phyloP scores from a whole-genome alignment of 2,797 vertebrate genomes.

The Pipistrellus pygmaeus region DNA sequence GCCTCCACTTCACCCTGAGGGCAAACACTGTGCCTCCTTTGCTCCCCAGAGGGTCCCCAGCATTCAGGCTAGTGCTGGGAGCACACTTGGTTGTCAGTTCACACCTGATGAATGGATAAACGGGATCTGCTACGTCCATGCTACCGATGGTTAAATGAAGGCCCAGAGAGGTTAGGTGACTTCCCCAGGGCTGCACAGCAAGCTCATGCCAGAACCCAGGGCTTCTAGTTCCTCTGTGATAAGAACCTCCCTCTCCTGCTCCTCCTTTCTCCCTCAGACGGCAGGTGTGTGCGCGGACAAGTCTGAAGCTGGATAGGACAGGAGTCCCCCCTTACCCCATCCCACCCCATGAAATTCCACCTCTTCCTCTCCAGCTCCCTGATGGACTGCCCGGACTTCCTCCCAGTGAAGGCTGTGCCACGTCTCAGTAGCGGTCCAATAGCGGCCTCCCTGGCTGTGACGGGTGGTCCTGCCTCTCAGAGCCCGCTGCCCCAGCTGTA shows the following conservation, averaged over 20 bases:
- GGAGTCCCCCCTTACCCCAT: too few species aligned
- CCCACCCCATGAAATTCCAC: neutral
- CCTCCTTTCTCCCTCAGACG: neutral
- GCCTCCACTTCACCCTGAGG: neutral
- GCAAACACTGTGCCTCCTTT: neutral
- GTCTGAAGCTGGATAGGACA: neutral
- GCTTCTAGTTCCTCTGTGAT: neutral
- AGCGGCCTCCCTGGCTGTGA: neutral
- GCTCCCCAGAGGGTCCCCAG: neutral
- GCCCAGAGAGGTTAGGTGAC: neutral
- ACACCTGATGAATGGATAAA: neutral
- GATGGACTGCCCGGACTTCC: neutral
- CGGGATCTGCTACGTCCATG: neutral
- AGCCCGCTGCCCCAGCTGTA: neutral
- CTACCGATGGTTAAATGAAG: neutral
- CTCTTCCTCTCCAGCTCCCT: neutral
- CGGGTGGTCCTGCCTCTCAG: neutral
- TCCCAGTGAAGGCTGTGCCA: neutral
- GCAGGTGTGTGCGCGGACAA: neutral
- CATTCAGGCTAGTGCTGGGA: neutral
- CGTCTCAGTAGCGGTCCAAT: accelerated
- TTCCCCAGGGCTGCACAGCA: conserved; percentile 29
- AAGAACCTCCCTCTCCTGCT: neutral
- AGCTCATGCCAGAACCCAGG: neutral
- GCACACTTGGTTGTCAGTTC: neutral